Evolutionary conservation across 1,140 invertebrate genomes (phyloP).

Genomic region (Araneus ventricosus): DNA sequence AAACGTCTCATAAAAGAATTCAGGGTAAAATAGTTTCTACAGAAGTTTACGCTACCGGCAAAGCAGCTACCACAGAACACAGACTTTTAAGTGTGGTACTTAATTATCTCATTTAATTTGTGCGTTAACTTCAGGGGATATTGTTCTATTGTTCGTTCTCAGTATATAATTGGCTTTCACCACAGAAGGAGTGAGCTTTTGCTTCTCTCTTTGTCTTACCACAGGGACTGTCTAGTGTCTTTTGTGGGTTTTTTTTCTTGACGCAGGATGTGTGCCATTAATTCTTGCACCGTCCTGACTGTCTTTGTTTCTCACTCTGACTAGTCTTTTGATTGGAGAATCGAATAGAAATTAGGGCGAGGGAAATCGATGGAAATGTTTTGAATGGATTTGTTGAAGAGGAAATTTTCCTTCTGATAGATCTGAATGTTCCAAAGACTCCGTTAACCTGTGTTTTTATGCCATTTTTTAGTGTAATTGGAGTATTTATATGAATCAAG

Average conservation of each 20-base stretch:
- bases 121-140: constrained; percentile 36
- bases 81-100: constrained; percentile 38
- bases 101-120: constrained; percentile 57
- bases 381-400: not conserved
- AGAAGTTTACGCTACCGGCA: constrained; percentile 19
- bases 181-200: constrained; percentile 33
- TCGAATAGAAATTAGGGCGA: constrained; percentile 46
- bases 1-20: constrained; percentile 14
- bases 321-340: constrained; percentile 54
- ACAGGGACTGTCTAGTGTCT: not conserved
- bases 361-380: not conserved
- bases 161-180: constrained; percentile 47
- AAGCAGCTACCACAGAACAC: not conserved
- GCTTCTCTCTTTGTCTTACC: constrained; percentile 37
- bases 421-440: not conserved
- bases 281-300: constrained; percentile 23
- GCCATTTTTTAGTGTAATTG: not conserved
- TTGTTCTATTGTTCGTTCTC: constrained; percentile 43
- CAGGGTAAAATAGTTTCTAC: constrained; percentile 21
- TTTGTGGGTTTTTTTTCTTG: constrained; percentile 14
- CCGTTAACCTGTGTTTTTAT: not conserved
- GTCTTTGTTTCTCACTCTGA: constrained; percentile 16
- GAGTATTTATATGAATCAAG: no score
- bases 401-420: constrained; percentile 16
- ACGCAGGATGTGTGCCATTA: not conserved